phyloP scores from a whole-genome alignment of 1,140 invertebrate species.

The Apis florea region DNA sequence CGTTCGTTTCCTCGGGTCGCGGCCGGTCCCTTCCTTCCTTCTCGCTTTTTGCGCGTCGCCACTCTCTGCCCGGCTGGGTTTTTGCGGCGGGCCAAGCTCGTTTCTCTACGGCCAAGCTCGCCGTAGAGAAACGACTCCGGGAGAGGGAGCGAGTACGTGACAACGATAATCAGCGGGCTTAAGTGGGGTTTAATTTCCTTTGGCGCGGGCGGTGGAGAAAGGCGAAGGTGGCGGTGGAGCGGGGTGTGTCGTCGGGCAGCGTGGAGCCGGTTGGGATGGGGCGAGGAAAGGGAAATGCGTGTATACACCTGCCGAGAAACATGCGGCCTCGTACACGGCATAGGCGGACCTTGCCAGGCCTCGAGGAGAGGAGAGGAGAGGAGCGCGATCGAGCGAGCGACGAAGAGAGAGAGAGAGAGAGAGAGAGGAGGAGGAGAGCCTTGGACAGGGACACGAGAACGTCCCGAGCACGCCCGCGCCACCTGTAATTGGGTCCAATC shows the following conservation, averaged over 20 bases:
- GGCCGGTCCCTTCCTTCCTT: not conserved
- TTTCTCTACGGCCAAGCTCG: slow-evolving; percentile 36
- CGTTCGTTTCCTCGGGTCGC: not conserved
- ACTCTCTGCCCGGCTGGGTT: slow-evolving; percentile 45
- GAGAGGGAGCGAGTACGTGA: slow-evolving; percentile 67
- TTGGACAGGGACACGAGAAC: slow-evolving; percentile 67
- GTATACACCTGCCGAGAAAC: slow-evolving; percentile 75
- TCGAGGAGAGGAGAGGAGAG: slow-evolving; percentile 28
- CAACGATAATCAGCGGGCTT: slow-evolving; percentile 76
- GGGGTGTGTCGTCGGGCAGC: slow-evolving; percentile 27
- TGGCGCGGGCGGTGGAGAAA: slow-evolving; percentile 72
- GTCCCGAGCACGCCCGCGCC: slow-evolving; percentile 71
- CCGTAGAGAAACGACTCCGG: slow-evolving; percentile 53
- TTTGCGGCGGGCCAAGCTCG: slow-evolving; percentile 49
- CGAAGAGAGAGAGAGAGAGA: slow-evolving; percentile 32
- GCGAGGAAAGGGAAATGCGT: slow-evolving; percentile 61
- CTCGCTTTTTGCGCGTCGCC: slow-evolving; percentile 47
- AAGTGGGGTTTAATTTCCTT: slow-evolving; percentile 77
- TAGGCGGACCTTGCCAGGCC: slow-evolving; percentile 52
- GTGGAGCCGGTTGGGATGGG: slow-evolving; percentile 12
- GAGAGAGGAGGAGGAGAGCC: slow-evolving; percentile 58
- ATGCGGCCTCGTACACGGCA: slow-evolving; percentile 64
- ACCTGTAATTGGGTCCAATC: slow-evolving; percentile 79
- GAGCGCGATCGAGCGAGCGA: slow-evolving; percentile 32
- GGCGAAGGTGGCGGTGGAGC: slow-evolving; percentile 38